Percentiles rank a stretch among this genome's conserved stretches.
These are phyloP conservation scores for Onchidella celtica DNA, from an alignment of 2,888 invertebrate species.

Conservation along the genomic window DNA sequence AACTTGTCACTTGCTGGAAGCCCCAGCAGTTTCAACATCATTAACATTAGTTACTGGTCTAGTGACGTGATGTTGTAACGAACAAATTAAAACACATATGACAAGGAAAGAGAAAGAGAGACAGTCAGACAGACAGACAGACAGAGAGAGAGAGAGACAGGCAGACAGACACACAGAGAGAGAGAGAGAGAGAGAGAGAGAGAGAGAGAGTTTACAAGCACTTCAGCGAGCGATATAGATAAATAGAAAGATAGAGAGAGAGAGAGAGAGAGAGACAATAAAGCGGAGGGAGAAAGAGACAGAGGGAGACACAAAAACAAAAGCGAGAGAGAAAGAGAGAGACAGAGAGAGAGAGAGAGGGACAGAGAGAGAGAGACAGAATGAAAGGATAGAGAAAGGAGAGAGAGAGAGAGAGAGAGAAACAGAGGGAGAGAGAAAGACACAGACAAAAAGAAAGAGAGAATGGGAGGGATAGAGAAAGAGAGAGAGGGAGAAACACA, in stretches of 20 bases:
- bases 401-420: not conserved
- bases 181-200: not conserved
- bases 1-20: too few relatives aligned
- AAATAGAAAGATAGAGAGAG: not conserved
- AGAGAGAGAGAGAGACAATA: slow-evolving; percentile 2
- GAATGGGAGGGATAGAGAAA: not conserved
- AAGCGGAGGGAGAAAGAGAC: not conserved
- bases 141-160: not conserved
- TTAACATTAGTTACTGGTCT: too few relatives aligned
- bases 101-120: slow-evolving; percentile 6
- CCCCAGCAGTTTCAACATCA: too few relatives aligned
- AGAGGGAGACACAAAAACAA: not conserved
- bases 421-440: not conserved
- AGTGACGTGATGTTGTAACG: too few relatives aligned
- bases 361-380: not conserved
- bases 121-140: not conserved
- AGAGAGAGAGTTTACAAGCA: not conserved
- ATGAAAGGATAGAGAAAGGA: not conserved
- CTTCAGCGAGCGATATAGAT: not conserved
- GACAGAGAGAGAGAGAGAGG: not conserved
- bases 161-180: not conserved
- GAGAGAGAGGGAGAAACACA: not conserved
- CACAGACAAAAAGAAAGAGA: not conserved
- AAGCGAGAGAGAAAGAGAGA: not conserved
- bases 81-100: too few relatives aligned